Conservation (phyloP, 2,113 vertebrate genomes). For the Tonatia bakeri region DNA sequence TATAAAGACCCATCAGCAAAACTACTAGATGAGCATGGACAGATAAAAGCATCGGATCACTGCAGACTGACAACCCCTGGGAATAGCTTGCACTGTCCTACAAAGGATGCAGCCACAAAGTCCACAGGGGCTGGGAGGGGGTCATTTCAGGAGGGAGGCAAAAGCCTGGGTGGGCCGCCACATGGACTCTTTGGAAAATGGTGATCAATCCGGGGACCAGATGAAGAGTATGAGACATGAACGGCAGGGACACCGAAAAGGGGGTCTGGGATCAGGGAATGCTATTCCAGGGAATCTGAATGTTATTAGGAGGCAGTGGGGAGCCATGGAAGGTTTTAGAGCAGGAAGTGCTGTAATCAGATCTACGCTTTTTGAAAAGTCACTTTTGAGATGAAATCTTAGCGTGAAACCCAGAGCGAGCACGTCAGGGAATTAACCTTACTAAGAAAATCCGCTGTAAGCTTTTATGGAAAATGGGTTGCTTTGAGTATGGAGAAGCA, state of each 20-base stretch:
- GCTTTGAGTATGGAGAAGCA: neutral
- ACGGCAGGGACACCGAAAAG: neutral
- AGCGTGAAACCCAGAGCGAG: neutral
- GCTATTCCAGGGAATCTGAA: neutral
- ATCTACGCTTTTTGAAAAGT: neutral
- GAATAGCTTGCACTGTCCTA: neutral
- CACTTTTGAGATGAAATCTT: neutral
- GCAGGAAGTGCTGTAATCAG: neutral
- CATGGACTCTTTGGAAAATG: neutral
- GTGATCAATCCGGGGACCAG: neutral
- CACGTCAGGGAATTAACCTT: neutral
- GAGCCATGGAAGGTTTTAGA: neutral
- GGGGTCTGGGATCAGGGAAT: neutral
- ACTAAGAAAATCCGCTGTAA: neutral
- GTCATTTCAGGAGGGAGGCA: neutral
- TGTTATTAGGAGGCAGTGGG: neutral
- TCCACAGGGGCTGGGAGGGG: neutral
- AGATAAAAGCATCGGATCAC: neutral
- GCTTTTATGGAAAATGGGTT: neutral
- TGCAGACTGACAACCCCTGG: neutral
- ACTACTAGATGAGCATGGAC: neutral
- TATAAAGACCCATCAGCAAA: neutral
- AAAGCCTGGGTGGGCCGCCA: neutral
- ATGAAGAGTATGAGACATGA: neutral
- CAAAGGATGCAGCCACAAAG: neutral